Conservation (phyloP, 2,797 vertebrate genomes). For the Cossypha niveicapilla region DNA sequence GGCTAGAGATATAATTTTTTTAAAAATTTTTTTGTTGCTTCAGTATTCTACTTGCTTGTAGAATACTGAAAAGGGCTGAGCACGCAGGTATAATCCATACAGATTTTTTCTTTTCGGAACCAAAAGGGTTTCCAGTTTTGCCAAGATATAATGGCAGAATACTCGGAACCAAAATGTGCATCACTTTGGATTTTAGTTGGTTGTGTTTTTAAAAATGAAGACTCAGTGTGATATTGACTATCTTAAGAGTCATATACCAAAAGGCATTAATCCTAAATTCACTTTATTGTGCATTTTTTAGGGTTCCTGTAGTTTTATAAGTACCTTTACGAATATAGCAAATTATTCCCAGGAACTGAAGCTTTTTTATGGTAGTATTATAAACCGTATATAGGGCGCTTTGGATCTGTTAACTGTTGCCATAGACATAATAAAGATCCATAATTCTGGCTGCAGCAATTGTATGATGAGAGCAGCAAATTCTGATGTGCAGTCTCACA, state of each 20-base stretch:
- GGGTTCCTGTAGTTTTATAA: neutral
- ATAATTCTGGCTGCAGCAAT: slow-evolving; percentile 5
- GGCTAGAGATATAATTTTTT: neutral
- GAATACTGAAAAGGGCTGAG: slow-evolving; percentile 63
- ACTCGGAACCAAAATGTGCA: slow-evolving; percentile 39
- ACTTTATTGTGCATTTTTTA: neutral
- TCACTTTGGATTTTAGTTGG: slow-evolving; percentile 34
- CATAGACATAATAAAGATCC: slow-evolving; percentile 27
- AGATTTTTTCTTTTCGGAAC: slow-evolving; percentile 45
- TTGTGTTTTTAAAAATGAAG: neutral
- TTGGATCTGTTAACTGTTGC: slow-evolving; percentile 44
- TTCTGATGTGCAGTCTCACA: slow-evolving; percentile 54
- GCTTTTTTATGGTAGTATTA: neutral
- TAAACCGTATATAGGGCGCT: neutral
- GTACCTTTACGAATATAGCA: neutral
- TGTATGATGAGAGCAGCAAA: slow-evolving; percentile 58
- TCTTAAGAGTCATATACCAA: neutral
- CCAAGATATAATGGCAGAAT: slow-evolving; percentile 13
- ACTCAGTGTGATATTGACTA: neutral
- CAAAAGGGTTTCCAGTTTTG: slow-evolving; percentile 47
- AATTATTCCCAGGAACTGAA: neutral
- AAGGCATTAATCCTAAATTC: neutral
- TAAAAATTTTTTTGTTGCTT: slow-evolving; percentile 47
- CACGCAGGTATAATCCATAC: slow-evolving; percentile 61
- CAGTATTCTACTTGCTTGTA: slow-evolving; percentile 59